Evolutionary conservation across 2,888 invertebrate species (phyloP).

Genomic region (Hypomecis atomaria): DNA sequence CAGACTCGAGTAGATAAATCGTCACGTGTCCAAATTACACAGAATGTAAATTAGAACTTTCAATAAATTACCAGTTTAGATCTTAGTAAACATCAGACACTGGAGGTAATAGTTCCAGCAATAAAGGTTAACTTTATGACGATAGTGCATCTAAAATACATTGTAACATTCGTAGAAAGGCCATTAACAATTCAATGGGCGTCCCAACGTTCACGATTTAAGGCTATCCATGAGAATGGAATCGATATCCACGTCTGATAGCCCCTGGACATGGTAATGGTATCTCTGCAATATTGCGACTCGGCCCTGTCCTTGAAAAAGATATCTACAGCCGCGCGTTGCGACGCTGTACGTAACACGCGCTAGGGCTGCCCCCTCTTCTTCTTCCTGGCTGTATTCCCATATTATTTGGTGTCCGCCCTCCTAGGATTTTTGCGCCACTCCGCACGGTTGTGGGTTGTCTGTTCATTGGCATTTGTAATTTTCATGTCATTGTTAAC

Average conservation of each 20-base stretch:
- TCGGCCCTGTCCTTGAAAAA: no score
- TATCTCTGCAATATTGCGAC: neutral
- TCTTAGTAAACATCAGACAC: neutral
- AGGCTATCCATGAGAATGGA: constrained; percentile 21
- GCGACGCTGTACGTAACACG: no score
- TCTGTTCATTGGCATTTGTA: no score
- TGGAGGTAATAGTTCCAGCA: neutral
- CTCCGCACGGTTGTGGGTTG: no score
- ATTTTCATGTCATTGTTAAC: no score
- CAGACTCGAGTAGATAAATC: no score
- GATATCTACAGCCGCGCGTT: no score
- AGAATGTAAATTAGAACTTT: neutral
- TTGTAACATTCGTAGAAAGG: constrained; percentile 1
- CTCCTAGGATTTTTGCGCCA: no score
- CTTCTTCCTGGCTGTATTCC: no score
- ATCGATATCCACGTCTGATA: constrained; percentile 25
- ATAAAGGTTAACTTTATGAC: constrained; percentile 12
- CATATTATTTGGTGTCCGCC: no score
- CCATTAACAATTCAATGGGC: constrained; percentile 17
- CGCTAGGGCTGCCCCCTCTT: no score
- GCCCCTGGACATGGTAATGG: neutral
- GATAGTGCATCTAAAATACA: constrained; percentile 13
- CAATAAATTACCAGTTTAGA: neutral
- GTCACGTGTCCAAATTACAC: no score
- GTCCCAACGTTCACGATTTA: constrained; percentile 17